phyloP scores from a whole-genome alignment of 2,113 vertebrate species.

The Ophthalmolycus amberensis region DNA sequence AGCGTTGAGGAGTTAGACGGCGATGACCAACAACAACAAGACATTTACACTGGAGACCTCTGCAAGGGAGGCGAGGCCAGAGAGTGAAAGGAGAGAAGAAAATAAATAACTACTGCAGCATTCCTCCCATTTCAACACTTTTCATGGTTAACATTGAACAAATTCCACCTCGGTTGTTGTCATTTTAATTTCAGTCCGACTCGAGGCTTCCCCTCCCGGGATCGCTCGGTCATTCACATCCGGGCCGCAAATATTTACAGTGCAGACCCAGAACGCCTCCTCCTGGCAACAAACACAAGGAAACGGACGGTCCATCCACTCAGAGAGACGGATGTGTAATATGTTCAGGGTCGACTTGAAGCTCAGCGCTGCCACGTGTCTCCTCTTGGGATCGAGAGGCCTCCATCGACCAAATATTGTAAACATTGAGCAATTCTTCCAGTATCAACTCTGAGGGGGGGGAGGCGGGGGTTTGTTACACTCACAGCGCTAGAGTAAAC shows the following conservation, averaged over 20 bases:
- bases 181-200: slow-evolving; percentile 51
- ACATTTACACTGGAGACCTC: slow-evolving; percentile 12
- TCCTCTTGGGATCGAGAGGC: slow-evolving; percentile 35
- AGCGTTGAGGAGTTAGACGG: background rate
- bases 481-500: slow-evolving; percentile 13
- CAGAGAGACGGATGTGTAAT: slow-evolving; percentile 13
- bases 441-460: slow-evolving; percentile 10
- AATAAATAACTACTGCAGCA: slow-evolving; percentile 52
- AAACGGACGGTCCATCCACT: background rate
- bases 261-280: slow-evolving; percentile 17
- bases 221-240: slow-evolving; percentile 52
- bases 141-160: slow-evolving; percentile 32
- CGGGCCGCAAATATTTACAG: slow-evolving; percentile 71
- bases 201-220: slow-evolving; percentile 41
- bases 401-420: slow-evolving; percentile 21
- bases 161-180: slow-evolving; percentile 49
- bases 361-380: slow-evolving; percentile 38
- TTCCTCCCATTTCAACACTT: slow-evolving; percentile 40
- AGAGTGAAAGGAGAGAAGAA: background rate
- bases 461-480: background rate
- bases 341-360: slow-evolving; percentile 13
- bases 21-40: slow-evolving; percentile 35
- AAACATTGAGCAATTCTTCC: slow-evolving; percentile 46
- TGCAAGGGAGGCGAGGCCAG: slow-evolving; percentile 2
- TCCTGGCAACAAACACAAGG: background rate